These are phyloP conservation scores for Smutsia temminckii DNA, from an alignment of 2,797 vertebrate genomes.

Conservation along the genomic window DNA sequence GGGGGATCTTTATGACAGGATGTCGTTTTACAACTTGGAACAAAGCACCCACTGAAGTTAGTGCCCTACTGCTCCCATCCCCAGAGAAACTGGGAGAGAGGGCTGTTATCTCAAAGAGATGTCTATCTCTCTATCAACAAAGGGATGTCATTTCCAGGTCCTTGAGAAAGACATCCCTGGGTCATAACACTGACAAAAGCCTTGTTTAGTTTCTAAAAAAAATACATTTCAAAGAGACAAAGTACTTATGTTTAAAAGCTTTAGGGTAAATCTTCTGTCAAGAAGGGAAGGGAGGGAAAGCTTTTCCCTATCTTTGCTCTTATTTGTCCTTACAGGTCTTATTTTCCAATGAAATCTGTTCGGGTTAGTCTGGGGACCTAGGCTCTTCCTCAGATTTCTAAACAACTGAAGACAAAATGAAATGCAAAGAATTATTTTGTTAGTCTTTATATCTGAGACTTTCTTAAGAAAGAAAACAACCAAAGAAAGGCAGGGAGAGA, in stretches of 20 bases:
- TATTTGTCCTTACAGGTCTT: constrained; percentile 29
- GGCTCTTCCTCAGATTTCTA: neutral
- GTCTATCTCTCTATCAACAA: neutral
- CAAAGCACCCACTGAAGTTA: neutral
- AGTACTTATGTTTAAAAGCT: neutral
- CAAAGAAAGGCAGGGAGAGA: neutral
- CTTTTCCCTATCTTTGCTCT: neutral
- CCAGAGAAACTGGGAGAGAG: neutral
- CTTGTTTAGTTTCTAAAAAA: constrained; percentile 49
- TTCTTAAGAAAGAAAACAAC: neutral
- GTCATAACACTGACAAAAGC: neutral
- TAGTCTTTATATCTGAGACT: neutral
- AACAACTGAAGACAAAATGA: constrained; percentile 42
- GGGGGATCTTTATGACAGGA: neutral
- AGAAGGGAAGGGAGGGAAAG: neutral
- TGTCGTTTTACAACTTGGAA: neutral
- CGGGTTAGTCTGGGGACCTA: neutral
- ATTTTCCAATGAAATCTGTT: neutral
- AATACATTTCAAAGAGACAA: constrained; percentile 2
- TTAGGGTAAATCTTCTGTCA: constrained; percentile 3
- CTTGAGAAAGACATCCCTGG: neutral
- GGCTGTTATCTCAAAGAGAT: neutral
- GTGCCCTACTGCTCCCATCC: neutral
- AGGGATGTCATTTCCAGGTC: neutral
- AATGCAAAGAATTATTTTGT: constrained; percentile 13